phyloP scores from a whole-genome alignment of 1,140 invertebrate genomes.

The Pogonognathellus flavescens region DNA sequence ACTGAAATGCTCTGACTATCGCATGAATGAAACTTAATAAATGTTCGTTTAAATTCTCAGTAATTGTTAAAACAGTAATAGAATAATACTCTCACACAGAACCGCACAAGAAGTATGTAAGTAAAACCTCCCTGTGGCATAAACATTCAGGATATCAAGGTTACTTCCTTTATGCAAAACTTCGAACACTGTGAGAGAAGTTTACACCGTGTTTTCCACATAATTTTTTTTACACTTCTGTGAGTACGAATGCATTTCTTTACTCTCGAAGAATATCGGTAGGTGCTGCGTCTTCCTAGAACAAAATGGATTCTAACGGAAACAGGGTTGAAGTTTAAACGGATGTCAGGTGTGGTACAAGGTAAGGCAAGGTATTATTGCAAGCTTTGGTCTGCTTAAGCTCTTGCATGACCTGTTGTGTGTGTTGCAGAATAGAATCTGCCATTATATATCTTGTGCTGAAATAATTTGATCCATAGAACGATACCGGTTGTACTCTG shows the following conservation, averaged over 20 bases:
- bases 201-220: too few species aligned
- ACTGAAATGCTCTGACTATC: too few species aligned
- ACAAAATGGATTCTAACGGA: slow-evolving; percentile 51
- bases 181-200: background rate
- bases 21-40: too few species aligned
- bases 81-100: too few species aligned
- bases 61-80: too few species aligned
- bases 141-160: too few species aligned
- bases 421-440: background rate
- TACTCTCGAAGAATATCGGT: background rate
- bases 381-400: slow-evolving; percentile 1
- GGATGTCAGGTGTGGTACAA: slow-evolving; percentile 42
- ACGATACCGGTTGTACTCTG: background rate
- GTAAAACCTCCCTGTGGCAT: too few species aligned
- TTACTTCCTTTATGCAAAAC: background rate
- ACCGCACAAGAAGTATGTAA: too few species aligned
- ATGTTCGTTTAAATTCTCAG: too few species aligned
- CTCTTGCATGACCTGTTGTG: slow-evolving; percentile 10
- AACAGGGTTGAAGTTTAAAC: slow-evolving; percentile 42
- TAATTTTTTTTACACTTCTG: background rate
- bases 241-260: background rate
- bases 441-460: background rate
- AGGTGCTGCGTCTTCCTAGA: slow-evolving; percentile 4
- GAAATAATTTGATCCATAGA: background rate
- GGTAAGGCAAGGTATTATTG: too few species aligned